These are phyloP conservation scores for Harpagifer antarcticus DNA, from an alignment of 2,797 vertebrate species.

Conservation along the genomic window DNA sequence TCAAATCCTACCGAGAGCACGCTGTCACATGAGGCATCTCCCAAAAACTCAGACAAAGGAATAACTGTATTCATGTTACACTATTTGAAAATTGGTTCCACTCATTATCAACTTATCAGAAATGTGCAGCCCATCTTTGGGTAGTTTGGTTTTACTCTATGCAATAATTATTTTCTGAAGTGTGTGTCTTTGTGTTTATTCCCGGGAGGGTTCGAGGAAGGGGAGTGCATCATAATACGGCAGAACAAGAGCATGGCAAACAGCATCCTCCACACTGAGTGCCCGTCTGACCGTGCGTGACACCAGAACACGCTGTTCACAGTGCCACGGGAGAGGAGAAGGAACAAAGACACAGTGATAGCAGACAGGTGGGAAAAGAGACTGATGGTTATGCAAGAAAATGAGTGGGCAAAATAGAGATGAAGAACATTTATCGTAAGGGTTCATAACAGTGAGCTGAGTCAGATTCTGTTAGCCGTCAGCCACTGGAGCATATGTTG, in stretches of 20 bases:
- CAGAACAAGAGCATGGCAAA: constrained; percentile 55
- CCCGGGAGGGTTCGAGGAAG: constrained; percentile 21
- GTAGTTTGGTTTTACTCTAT: constrained; percentile 28
- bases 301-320: constrained; percentile 26
- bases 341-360: background rate
- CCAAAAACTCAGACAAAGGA: constrained; percentile 17
- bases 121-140: constrained; percentile 36
- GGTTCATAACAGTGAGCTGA: background rate
- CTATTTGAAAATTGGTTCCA: constrained; percentile 31
- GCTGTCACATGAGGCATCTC: constrained; percentile 10
- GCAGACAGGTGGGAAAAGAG: constrained; percentile 15
- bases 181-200: constrained; percentile 29
- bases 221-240: constrained; percentile 48
- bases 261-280: constrained; percentile 30
- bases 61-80: constrained; percentile 15
- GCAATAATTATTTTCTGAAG: constrained; percentile 31
- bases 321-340: constrained; percentile 11
- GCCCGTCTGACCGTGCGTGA: constrained; percentile 39
- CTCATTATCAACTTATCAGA: constrained; percentile 37
- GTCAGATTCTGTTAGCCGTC: background rate
- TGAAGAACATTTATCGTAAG: background rate
- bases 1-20: background rate
- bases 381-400: background rate
- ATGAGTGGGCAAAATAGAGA: background rate
- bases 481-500: background rate